Evolutionary conservation across 2,797 vertebrate genomes (phyloP).

Genomic region (Eospalax fontanierii): DNA sequence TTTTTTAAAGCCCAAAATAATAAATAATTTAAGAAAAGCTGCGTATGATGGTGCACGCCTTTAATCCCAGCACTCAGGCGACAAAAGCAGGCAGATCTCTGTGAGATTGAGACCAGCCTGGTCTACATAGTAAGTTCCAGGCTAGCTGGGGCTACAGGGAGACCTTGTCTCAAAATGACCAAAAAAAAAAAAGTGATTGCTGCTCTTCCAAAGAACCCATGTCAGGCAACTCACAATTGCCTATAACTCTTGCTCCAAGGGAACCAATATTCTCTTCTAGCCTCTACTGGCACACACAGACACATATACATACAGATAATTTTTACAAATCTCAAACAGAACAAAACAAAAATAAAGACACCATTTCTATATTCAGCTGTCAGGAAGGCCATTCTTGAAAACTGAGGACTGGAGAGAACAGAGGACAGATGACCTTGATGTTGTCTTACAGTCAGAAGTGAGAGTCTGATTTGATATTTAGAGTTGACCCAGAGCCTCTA

Average conservation of each 20-base stretch:
- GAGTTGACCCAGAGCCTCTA: neutral
- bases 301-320: no score
- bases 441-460: slow-evolving; percentile 31
- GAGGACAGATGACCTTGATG: neutral
- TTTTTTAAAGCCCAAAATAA: no score
- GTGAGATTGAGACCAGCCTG: no score
- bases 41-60: no score
- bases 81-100: no score
- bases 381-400: slow-evolving; percentile 35
- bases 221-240: neutral
- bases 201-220: no score
- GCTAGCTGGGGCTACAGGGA: no score
- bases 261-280: neutral
- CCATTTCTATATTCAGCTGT: neutral
- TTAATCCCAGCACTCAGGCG: no score
- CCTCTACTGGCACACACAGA: neutral
- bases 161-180: no score
- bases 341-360: neutral
- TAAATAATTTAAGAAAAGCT: no score
- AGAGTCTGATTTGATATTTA: neutral
- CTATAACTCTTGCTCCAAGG: neutral
- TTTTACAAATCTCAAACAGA: neutral
- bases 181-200: no score
- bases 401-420: neutral
- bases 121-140: no score